phyloP scores from a whole-genome alignment of 2,888 invertebrate species.

The Gastracanthus pulcherrimus region DNA sequence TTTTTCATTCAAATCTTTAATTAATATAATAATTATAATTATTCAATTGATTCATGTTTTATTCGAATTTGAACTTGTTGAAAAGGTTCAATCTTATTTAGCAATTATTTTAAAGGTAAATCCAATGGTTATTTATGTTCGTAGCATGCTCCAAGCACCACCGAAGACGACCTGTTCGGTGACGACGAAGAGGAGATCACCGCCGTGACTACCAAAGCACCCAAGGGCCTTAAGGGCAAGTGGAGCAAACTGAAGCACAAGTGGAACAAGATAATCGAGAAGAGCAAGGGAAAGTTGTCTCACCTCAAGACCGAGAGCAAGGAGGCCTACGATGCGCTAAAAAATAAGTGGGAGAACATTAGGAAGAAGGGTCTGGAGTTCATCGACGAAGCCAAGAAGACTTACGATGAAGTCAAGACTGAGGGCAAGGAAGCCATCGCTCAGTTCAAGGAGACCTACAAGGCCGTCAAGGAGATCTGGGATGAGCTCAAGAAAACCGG shows the following conservation, averaged over 20 bases:
- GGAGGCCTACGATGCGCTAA: not conserved
- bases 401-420: not conserved
- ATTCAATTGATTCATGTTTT: no score
- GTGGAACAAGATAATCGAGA: not conserved
- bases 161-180: not conserved
- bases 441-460: slow-evolving; percentile 6
- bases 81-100: no score
- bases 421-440: slow-evolving; percentile 3
- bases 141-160: no score
- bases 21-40: no score
- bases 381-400: not conserved
- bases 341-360: not conserved
- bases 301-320: not conserved
- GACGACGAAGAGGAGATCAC: not conserved
- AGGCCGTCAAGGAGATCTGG: not conserved
- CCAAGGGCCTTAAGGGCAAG: not conserved
- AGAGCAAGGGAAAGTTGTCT: not conserved
- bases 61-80: no score
- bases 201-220: not conserved
- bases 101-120: no score
- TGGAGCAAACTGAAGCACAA: slow-evolving; percentile 7
- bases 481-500: not conserved
- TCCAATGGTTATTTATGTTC: not conserved
- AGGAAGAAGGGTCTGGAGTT: not conserved
- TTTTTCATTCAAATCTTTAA: no score